Conservation (phyloP, 2,797 vertebrate species). For the Yasuhikotakia modesta region DNA sequence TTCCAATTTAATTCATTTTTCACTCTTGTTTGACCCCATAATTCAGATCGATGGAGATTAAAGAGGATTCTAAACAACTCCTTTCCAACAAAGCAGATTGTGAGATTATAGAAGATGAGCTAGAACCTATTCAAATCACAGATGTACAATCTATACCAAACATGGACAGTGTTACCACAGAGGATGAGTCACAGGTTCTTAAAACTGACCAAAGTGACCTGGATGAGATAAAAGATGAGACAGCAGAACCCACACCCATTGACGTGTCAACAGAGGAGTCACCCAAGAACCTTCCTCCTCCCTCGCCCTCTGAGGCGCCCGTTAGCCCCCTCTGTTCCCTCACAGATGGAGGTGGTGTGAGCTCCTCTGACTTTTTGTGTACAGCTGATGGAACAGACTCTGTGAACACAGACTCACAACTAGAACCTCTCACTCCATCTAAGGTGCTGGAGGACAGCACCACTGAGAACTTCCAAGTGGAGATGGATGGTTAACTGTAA, state of each 20-base stretch:
- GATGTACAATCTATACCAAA: constrained; percentile 3
- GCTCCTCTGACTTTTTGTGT: constrained; percentile 75
- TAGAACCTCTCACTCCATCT: constrained; percentile 80
- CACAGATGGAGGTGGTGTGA: constrained; percentile 63
- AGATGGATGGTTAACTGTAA: constrained; percentile 49
- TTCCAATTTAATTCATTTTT: no score
- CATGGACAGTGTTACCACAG: neutral
- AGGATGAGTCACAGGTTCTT: constrained; percentile 21
- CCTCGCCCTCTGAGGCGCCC: constrained; percentile 35
- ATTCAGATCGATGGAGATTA: neutral
- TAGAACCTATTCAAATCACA: neutral
- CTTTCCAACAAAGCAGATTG: neutral
- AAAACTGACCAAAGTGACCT: constrained; percentile 29
- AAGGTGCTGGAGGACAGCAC: constrained; percentile 77
- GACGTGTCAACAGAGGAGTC: constrained; percentile 17
- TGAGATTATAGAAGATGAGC: neutral
- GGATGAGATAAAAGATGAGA: constrained; percentile 26
- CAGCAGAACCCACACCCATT: neutral
- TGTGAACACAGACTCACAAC: constrained; percentile 69
- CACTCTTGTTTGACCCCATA: neutral
- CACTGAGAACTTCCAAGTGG: constrained; percentile 63
- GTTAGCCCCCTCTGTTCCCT: constrained; percentile 33
- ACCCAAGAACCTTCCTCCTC: constrained; percentile 52
- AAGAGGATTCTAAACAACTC: neutral
- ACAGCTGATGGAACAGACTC: constrained; percentile 75